A percentile compares a stretch with the other conserved stretches of the same genome.
Conservation (phyloP, 2,113 vertebrate species). For the Panthera uncia region DNA sequence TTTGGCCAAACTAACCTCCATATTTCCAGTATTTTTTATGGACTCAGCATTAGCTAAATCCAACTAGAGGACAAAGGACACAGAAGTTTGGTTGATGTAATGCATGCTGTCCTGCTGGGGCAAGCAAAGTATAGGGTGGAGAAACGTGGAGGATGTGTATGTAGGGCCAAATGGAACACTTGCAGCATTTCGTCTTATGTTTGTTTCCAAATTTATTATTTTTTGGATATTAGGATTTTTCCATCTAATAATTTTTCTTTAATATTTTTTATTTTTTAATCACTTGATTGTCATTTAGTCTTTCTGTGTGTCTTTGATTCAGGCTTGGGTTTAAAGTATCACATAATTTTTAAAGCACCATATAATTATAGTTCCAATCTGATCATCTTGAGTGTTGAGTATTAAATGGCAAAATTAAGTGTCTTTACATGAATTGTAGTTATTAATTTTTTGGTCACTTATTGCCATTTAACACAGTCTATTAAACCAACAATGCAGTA, state of each 20-base stretch:
- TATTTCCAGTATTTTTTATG: background rate
- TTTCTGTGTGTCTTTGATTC: background rate
- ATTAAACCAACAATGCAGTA: background rate
- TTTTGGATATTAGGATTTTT: background rate
- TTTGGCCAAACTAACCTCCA: background rate
- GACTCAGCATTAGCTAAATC: background rate
- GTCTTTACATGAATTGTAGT: background rate
- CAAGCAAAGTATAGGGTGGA: background rate
- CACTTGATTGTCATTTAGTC: background rate
- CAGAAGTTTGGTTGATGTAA: background rate
- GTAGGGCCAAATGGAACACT: background rate
- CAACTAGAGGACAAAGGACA: background rate
- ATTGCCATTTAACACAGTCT: background rate
- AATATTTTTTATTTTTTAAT: background rate
- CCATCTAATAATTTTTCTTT: background rate
- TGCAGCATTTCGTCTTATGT: background rate
- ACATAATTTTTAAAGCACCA: background rate
- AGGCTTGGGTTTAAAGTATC: background rate
- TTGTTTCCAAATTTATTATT: background rate
- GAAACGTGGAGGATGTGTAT: background rate
- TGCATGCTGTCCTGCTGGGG: background rate
- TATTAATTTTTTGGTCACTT: background rate
- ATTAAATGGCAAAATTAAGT: background rate
- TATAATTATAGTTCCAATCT: background rate
- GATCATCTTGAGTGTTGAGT: background rate